Evolutionary conservation across 2,797 vertebrate genomes (phyloP).

Genomic region (Columba guinea): DNA sequence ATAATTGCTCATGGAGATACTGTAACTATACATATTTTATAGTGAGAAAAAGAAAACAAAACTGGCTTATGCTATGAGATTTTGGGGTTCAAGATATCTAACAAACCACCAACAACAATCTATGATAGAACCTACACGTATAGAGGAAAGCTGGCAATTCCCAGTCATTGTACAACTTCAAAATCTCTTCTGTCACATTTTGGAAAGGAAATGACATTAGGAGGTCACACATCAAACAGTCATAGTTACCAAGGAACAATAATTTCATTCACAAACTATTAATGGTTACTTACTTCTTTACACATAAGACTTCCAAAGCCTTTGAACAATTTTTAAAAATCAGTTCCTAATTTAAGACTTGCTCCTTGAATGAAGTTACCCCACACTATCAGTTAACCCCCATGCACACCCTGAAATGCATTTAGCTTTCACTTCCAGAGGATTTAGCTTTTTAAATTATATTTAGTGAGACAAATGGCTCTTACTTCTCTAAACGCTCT

Average conservation of each 20-base stretch:
- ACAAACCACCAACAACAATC: neutral
- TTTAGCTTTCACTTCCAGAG: neutral
- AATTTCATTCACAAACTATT: neutral
- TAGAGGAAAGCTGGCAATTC: neutral
- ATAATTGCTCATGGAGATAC: neutral
- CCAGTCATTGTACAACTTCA: neutral
- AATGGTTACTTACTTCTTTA: neutral
- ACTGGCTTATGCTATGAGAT: neutral
- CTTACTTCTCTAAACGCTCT: neutral
- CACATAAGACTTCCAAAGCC: neutral
- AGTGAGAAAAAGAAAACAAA: neutral
- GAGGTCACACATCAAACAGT: neutral
- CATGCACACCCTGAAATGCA: neutral
- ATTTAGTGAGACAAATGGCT: neutral
- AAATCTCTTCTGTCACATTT: neutral
- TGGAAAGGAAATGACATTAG: neutral
- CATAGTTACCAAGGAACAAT: neutral
- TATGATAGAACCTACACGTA: rapidly evolving
- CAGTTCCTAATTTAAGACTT: neutral
- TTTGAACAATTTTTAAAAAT: neutral
- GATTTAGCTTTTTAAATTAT: neutral
- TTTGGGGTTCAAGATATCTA: neutral
- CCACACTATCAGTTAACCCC: neutral
- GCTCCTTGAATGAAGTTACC: neutral
- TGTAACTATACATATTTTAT: neutral